Conservation (phyloP, 2,113 vertebrate species). For the Indicator indicator region DNA sequence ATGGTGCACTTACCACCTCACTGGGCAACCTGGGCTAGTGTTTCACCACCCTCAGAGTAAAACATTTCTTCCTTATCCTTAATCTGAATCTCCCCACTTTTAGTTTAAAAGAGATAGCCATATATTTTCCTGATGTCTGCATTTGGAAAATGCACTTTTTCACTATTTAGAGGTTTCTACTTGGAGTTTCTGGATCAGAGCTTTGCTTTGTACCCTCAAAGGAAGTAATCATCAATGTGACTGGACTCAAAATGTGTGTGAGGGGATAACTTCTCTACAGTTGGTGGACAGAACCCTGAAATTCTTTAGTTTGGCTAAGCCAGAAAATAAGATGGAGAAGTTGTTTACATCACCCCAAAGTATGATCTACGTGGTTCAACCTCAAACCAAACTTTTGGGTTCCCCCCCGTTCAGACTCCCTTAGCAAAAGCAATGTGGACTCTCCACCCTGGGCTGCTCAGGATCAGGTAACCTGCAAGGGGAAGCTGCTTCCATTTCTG, state of each 20-base stretch:
- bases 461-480: neutral
- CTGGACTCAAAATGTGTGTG: neutral
- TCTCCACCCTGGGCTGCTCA: neutral
- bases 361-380: fast-evolving
- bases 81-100: too few species aligned
- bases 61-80: too few species aligned
- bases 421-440: neutral
- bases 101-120: neutral
- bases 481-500: neutral
- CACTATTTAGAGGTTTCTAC: neutral
- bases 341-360: neutral
- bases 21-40: too few species aligned
- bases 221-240: neutral
- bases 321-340: neutral
- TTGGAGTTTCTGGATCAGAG: neutral
- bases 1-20: too few species aligned
- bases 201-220: neutral
- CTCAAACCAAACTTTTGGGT: neutral
- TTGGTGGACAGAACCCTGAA: neutral
- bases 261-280: neutral
- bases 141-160: neutral
- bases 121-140: neutral
- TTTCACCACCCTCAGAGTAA: too few species aligned
- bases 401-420: neutral
- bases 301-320: neutral